A percentile compares a stretch with the other conserved stretches of the same genome.
Conservation (phyloP, 2,113 vertebrate species). For the Ptilonorhynchus violaceus region DNA sequence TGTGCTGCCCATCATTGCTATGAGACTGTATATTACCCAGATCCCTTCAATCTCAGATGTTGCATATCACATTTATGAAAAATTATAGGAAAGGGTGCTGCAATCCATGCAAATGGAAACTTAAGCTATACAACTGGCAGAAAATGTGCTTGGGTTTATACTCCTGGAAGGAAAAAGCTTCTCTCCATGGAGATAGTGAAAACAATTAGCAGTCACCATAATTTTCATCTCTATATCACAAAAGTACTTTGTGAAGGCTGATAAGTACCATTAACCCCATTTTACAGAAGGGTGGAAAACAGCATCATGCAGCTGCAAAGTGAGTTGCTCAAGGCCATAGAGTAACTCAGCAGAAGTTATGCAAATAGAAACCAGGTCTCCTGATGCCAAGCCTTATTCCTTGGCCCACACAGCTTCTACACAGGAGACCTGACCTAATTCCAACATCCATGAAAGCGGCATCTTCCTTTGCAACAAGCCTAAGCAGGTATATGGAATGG, state of each 20-base stretch:
- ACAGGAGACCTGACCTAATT: constrained; percentile 46
- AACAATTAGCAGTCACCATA: constrained; percentile 7
- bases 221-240: neutral
- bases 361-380: constrained; percentile 40
- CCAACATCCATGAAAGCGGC: neutral
- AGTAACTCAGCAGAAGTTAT: constrained; percentile 46
- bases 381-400: constrained; percentile 35
- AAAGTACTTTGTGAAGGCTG: neutral
- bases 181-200: neutral
- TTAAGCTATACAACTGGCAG: neutral
- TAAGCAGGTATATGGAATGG: neutral
- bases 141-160: neutral
- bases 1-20: neutral
- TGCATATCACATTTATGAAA: neutral
- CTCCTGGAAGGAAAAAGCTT: neutral
- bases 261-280: constrained; percentile 18
- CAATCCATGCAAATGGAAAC: neutral
- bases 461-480: constrained; percentile 13
- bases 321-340: constrained; percentile 48
- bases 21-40: neutral
- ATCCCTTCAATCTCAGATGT: neutral
- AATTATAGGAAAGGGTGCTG: neutral
- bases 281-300: constrained; percentile 36
- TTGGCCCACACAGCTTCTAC: constrained; percentile 7
- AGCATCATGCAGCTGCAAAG: constrained; percentile 12